These are phyloP conservation scores for Apis dorsata DNA, from an alignment of 1,140 invertebrate genomes.

Conservation along the genomic window DNA sequence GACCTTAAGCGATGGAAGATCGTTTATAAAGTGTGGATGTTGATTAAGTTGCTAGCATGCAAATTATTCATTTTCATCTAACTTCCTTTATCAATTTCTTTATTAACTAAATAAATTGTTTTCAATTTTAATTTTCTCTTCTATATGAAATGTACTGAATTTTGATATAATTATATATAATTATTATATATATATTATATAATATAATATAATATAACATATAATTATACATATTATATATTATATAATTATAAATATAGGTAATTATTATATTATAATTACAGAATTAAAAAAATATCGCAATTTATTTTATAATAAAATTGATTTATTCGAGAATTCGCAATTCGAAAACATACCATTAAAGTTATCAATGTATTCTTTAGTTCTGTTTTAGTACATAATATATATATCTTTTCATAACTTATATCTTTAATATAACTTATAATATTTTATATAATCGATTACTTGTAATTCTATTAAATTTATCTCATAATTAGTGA, in stretches of 20 bases:
- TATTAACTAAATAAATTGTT: slow-evolving; percentile 44
- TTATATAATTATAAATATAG: slow-evolving; percentile 11
- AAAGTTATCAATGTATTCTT: too few relatives aligned
- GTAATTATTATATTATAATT: too few relatives aligned
- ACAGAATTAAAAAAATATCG: too few relatives aligned
- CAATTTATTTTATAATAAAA: too few relatives aligned
- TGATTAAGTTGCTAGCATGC: slow-evolving; percentile 52
- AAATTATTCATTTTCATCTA: slow-evolving; percentile 47
- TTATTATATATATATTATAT: neutral
- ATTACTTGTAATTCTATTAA: too few relatives aligned
- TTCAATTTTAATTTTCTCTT: neutral
- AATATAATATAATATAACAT: slow-evolving; percentile 15
- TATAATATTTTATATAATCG: too few relatives aligned
- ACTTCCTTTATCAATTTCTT: slow-evolving; percentile 41
- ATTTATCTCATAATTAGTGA: too few relatives aligned
- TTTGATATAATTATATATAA: slow-evolving; percentile 39
- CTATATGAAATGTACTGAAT: neutral
- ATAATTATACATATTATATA: neutral
- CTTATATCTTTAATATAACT: too few relatives aligned
- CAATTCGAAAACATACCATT: too few relatives aligned
- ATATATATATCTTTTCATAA: too few relatives aligned
- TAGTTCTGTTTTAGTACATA: too few relatives aligned
- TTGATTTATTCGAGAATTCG: too few relatives aligned
- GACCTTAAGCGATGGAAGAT: slow-evolving; percentile 42
- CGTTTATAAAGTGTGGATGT: slow-evolving; percentile 49